Base-by-base conservation (phyloP, 2,113 vertebrate species). In the Ciconia maguari region DNA sequence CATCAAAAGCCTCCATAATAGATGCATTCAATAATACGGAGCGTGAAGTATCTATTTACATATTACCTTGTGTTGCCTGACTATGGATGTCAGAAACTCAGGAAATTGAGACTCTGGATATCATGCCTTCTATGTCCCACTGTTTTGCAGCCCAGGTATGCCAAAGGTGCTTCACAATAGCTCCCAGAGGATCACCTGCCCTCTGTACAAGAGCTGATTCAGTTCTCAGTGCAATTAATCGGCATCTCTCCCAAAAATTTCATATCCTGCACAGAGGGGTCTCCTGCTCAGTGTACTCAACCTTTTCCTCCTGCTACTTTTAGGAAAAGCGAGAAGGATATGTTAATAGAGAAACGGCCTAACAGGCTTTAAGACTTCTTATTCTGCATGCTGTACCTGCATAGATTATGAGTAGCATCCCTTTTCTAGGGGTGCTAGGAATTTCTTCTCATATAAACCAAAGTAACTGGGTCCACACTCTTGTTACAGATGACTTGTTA, bases 1-100 rank as follows among this genome's bases (percentile, higher is more conserved):
- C 92, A 79, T 97, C 97, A 94, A 97, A 96, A 91, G 77, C 34
- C 95, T 96, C 96, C 38, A 14, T 96, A 97, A 91, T 94, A 88
- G 75, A 91, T 96, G 94, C 90, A 88, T 86, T 94, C 89, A 82
- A 21, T 92, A 96, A 89, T 75, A 76, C 51, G 91, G 78, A 49
- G 78, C 44, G 84, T 49, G 75, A 80, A 95, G 88, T 58, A 87
- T 69, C 91, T 91, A 74, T 97, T 97, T 97, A 74, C 93, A 80
- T 93, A 72, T 89, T 94, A 80, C 93, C 91, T 95, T 92, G 93
- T 79, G 76, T 82, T 86, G 81, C 78, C 66, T 88, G 83, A 38
- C 85, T 94, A 2, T 29, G 71, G 69, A 41, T 96, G 94, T 97
- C 92, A 94, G 91, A 86, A 80, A 51, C 66, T 70, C 79, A 64